A percentile compares a stretch with the other conserved stretches of the same genome.
Conservation (phyloP, 2,888 invertebrate species). For the Drosophila buzzatii region DNA sequence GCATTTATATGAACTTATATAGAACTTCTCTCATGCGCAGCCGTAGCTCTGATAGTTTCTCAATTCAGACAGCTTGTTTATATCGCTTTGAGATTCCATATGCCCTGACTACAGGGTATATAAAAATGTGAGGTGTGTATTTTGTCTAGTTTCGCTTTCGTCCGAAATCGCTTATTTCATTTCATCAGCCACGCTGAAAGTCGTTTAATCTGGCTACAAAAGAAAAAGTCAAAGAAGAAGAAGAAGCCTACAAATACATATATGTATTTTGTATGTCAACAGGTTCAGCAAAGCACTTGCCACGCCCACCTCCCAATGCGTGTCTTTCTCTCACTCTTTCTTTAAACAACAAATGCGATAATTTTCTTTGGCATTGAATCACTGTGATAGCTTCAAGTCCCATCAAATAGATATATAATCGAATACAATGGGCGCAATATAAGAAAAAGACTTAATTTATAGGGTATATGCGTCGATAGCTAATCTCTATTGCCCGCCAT, state of each 20-base stretch:
- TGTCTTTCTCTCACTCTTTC: not conserved
- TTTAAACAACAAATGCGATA: slow-evolving; percentile 61
- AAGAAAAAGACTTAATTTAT: slow-evolving; percentile 16
- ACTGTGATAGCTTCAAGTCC: slow-evolving; percentile 19
- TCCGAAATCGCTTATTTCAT: slow-evolving; percentile 19
- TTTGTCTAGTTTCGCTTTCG: slow-evolving; percentile 17
- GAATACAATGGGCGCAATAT: slow-evolving; percentile 4
- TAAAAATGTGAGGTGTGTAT: not conserved
- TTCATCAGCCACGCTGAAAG: slow-evolving; percentile 16
- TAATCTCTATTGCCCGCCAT: not conserved
- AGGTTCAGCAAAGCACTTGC: slow-evolving; percentile 43
- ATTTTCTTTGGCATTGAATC: slow-evolving; percentile 33
- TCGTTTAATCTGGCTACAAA: slow-evolving; percentile 14
- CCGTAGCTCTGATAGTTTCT: not conserved
- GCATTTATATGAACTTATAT: not conserved
- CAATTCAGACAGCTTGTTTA: not conserved
- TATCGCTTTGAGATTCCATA: too few relatives aligned
- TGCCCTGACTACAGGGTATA: slow-evolving; percentile 3
- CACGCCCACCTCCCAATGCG: not conserved
- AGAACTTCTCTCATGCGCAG: not conserved
- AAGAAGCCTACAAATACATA: slow-evolving; percentile 1
- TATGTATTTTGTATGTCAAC: slow-evolving; percentile 54
- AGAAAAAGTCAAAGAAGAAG: slow-evolving; percentile 6
- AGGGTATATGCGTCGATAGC: slow-evolving; percentile 8
- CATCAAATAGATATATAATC: slow-evolving; percentile 9